Evolutionary conservation across 2,113 vertebrate genomes (phyloP).

Genomic region (Megaceryle torquata): DNA sequence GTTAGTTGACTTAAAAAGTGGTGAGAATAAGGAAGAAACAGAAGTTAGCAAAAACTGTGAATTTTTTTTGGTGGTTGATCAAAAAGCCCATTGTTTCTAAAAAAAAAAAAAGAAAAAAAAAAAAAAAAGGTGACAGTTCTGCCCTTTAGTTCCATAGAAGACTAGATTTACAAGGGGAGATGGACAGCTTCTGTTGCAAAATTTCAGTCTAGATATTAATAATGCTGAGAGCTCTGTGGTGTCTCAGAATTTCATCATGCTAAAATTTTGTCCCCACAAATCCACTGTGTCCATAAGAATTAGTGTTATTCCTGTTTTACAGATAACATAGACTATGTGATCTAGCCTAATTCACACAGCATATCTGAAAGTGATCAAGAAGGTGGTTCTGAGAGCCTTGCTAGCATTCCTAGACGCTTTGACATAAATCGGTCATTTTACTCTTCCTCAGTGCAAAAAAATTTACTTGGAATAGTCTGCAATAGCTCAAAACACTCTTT

Average conservation of each 20-base stretch:
- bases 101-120: background rate
- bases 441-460: background rate
- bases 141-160: background rate
- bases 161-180: background rate
- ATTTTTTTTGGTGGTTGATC: background rate
- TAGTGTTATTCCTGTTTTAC: background rate
- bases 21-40: background rate
- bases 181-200: background rate
- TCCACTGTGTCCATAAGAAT: background rate
- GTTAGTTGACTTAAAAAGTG: background rate
- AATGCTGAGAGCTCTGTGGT: background rate
- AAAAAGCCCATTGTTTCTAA: background rate
- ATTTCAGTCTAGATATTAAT: background rate
- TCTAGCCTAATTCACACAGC: background rate
- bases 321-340: background rate
- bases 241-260: background rate
- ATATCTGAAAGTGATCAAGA: background rate
- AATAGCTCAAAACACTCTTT: background rate
- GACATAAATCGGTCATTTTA: background rate
- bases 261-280: background rate
- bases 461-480: background rate
- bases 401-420: background rate
- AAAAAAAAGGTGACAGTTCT: accelerated
- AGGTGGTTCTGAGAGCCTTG: background rate
- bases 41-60: background rate